A percentile compares a stretch with the other conserved stretches of the same genome.
Evolutionary conservation across 1,140 invertebrate species (phyloP).

Genomic region (Adelges cooleyi): DNA sequence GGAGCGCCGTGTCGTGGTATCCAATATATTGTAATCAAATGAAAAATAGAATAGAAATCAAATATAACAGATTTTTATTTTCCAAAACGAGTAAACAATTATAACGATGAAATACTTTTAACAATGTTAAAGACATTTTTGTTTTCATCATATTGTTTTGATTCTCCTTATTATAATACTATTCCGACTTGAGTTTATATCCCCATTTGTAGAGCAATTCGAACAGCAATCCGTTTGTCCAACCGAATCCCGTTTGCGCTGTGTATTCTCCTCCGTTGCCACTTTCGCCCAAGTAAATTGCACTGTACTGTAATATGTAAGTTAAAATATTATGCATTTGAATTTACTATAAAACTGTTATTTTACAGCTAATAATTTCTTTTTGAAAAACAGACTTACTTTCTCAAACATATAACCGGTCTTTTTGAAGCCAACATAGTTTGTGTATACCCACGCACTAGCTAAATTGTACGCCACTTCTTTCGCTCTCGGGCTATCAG

Average conservation of each 20-base stretch:
- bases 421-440: constrained; percentile 43
- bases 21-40: no score
- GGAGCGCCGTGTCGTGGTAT: no score
- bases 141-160: no score
- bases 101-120: no score
- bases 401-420: constrained; percentile 69
- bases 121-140: no score
- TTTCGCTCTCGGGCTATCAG: constrained; percentile 39
- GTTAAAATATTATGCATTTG: neutral
- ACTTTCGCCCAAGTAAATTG: constrained; percentile 50
- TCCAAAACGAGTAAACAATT: no score
- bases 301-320: constrained; percentile 53
- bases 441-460: constrained; percentile 46
- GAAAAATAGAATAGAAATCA: no score
- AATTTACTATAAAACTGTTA: no score
- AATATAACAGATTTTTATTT: no score
- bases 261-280: constrained; percentile 82
- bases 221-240: constrained; percentile 81
- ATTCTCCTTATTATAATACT: no score
- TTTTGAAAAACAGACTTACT: constrained; percentile 38
- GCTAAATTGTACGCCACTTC: constrained; percentile 44
- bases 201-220: constrained; percentile 60
- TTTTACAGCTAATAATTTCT: no score
- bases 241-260: constrained; percentile 83
- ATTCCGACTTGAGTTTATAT: no score